These are phyloP conservation scores for Heliconius hermathena DNA, from an alignment of 1,140 invertebrate species.

Conservation along the genomic window DNA sequence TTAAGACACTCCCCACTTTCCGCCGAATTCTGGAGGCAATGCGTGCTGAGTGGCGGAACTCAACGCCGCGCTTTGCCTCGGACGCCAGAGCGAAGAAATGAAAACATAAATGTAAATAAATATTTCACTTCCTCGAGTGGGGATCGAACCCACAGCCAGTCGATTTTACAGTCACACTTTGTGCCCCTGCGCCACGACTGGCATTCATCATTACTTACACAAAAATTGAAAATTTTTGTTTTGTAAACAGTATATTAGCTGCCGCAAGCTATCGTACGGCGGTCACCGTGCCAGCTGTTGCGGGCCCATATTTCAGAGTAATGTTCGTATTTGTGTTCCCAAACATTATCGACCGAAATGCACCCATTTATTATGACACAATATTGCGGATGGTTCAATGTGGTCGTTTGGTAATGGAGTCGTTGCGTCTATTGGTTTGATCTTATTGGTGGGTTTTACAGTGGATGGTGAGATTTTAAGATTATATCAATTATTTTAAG, in stretches of 20 bases:
- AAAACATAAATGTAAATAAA: no score
- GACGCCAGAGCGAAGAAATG: no score
- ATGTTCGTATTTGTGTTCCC: conserved; percentile 37
- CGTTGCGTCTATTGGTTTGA: neutral
- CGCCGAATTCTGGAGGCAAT: no score
- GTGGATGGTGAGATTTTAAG: neutral
- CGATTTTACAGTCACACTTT: no score
- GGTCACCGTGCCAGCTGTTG: conserved; percentile 36
- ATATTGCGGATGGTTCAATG: neutral
- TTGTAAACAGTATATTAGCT: conserved; percentile 31
- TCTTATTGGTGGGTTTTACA: neutral
- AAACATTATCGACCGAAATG: conserved; percentile 36
- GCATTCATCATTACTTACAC: neutral
- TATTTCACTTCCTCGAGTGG: no score
- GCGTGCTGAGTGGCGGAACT: no score
- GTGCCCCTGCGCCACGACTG: no score
- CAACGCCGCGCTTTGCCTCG: no score
- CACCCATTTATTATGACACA: conserved; percentile 10
- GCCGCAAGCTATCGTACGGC: conserved; percentile 31
- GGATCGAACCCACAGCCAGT: no score
- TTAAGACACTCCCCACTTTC: no score
- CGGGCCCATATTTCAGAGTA: conserved; percentile 35
- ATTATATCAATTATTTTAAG: no score
- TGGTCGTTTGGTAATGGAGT: neutral
- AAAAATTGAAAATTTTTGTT: neutral